Evolutionary conservation across 2,888 invertebrate genomes (phyloP), one percentile per base, ranked within the genome.

Genomic region (Ariolimax columbianus): DNA sequence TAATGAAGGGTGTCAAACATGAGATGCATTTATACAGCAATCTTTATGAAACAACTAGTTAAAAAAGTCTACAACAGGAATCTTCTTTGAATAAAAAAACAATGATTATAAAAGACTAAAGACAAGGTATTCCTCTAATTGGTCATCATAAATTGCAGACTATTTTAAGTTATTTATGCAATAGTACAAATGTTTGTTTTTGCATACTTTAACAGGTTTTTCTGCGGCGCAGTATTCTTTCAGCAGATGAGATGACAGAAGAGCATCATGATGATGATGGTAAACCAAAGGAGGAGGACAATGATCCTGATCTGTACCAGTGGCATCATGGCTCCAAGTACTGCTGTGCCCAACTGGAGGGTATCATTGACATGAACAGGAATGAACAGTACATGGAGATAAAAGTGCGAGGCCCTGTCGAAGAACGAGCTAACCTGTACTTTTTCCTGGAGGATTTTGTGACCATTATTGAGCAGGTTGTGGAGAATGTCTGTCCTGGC

Each of bases 291-390:
- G 59, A 40, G 26, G 73, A 33, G 9, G 38, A 79, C 3, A 85
- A 87, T 30, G 85, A 87, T 63, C 80, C 86, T 19, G 96, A 96
- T 92, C 94, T 97, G 70, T 96, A 96, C 90, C 97, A 97, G 92
- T 96, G 96, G 96, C 95, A 95, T 93, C 95, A 95, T 89, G 96
- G 96, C 68, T 96, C 96, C 63, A 96, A 96, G 93, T 94, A 96
- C 89, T 96, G 96, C 91, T 95, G 96, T 77, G 96, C 96, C 0
- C 95, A 95, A 68, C 95, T 96, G 86, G 97, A 97, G 92, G 96
- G 96, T 82, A 94, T 97, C 81, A 94, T 97, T 30, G 96, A 96
- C 7, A 94, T 96, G 88, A 95, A 95, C 84, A 87, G 91, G 68
- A 89, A 91, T 68, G 92, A 93, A 77, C 92, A 92, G 84, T 95